These are phyloP conservation scores for Helostoma temminkii DNA, from an alignment of 2,797 vertebrate genomes.

Conservation along the genomic window DNA sequence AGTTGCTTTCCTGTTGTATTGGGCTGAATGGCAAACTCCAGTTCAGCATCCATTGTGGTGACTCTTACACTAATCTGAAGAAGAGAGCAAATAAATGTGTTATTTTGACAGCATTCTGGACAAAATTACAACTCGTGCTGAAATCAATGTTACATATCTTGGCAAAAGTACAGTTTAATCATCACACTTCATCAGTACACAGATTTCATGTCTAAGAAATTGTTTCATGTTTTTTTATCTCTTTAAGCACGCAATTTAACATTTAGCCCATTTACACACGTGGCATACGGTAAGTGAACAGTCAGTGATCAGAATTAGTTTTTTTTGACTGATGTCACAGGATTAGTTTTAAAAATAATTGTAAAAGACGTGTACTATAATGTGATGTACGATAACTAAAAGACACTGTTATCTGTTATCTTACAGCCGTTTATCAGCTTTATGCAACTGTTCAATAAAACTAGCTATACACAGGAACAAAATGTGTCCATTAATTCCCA, in stretches of 20 bases:
- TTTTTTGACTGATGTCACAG: neutral
- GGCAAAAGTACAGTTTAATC: neutral
- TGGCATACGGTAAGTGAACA: too few relatives aligned
- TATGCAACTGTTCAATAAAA: constrained; percentile 20
- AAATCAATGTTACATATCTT: neutral
- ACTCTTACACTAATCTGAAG: constrained; percentile 95
- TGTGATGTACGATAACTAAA: neutral
- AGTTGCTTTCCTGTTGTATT: constrained; percentile 98
- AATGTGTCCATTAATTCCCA: neutral
- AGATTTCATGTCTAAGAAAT: too few relatives aligned
- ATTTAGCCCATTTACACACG: neutral
- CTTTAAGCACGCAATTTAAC: neutral
- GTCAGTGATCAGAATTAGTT: neutral
- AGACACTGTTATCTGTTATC: neutral
- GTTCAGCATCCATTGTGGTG: constrained; percentile 98
- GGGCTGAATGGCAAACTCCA: constrained; percentile 99
- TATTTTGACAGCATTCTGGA: neutral
- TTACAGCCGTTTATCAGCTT: neutral
- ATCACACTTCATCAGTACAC: neutral
- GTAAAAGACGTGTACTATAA: neutral
- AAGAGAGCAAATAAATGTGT: constrained; percentile 17
- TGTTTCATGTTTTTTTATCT: neutral
- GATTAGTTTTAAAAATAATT: neutral
- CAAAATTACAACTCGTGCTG: neutral
- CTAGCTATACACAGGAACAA: neutral